phyloP scores from a whole-genome alignment of 1,140 invertebrate genomes.

The Helicorthomorpha holstii region DNA sequence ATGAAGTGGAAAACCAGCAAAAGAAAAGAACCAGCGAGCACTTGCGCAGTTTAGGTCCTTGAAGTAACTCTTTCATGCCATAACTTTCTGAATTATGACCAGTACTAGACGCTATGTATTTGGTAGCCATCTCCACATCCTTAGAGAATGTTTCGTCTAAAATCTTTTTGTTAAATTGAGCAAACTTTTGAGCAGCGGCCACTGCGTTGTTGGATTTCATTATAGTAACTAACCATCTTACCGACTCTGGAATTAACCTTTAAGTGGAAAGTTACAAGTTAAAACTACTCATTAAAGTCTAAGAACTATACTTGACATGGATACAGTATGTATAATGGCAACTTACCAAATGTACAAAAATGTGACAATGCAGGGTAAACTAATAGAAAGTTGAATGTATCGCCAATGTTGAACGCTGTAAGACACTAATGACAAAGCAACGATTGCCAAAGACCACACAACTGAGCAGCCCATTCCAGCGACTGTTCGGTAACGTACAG shows the following conservation, averaged over 20 bases:
- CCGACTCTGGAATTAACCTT: constrained; percentile 17
- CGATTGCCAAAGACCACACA: constrained; percentile 26
- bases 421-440: constrained; percentile 23
- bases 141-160: constrained; percentile 9
- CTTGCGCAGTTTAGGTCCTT: constrained; percentile 7
- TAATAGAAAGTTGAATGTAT: constrained; percentile 27
- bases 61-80: constrained; percentile 9
- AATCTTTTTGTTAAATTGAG: constrained; percentile 13
- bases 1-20: constrained; percentile 22
- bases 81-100: constrained; percentile 6
- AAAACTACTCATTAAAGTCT: too few species aligned
- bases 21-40: constrained; percentile 11
- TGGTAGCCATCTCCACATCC: constrained; percentile 7
- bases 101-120: constrained; percentile 3
- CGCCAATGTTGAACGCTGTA: constrained; percentile 30
- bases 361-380: constrained; percentile 27
- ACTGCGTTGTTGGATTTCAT: constrained; percentile 12
- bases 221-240: constrained; percentile 15
- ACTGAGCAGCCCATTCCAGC: constrained; percentile 26
- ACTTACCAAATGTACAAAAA: constrained; percentile 27
- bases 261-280: too few species aligned
- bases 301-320: too few species aligned
- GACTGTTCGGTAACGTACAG: constrained; percentile 27
- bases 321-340: constrained; percentile 13
- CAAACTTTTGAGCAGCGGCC: constrained; percentile 7